Evolutionary conservation across 2,113 vertebrate genomes (phyloP).

Genomic region (Martes martes): DNA sequence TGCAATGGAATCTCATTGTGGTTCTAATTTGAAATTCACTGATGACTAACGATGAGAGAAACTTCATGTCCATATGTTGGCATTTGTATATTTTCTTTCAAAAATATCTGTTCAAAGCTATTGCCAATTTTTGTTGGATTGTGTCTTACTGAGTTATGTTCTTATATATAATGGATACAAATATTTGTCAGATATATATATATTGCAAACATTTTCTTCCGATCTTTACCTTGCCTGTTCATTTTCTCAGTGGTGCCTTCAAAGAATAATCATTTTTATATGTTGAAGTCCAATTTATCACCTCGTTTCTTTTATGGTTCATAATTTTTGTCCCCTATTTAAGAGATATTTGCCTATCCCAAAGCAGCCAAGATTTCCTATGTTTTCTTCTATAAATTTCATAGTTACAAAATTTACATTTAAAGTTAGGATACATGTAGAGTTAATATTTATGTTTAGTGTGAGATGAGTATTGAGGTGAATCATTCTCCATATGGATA

Average conservation of each 20-base stretch:
- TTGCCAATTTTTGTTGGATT: neutral
- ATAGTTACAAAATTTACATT: neutral
- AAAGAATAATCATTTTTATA: neutral
- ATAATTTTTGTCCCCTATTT: neutral
- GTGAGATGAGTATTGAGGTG: neutral
- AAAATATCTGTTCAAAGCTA: neutral
- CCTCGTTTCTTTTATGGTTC: neutral
- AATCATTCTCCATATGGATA: neutral
- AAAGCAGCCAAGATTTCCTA: neutral
- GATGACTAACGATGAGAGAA: neutral
- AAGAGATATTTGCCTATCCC: neutral
- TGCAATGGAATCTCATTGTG: neutral
- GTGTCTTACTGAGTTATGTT: neutral
- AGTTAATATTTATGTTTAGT: neutral
- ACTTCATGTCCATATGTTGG: neutral
- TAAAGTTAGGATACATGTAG: neutral
- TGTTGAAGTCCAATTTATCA: neutral
- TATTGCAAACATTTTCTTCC: neutral
- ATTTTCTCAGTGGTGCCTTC: neutral
- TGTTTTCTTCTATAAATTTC: neutral
- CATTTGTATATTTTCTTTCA: neutral
- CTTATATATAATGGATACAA: neutral
- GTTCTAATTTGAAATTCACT: neutral
- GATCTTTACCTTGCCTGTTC: neutral
- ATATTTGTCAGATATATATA: neutral